Evolutionary conservation across 2,888 invertebrate species (phyloP).

Genomic region (Athetis lepigone): DNA sequence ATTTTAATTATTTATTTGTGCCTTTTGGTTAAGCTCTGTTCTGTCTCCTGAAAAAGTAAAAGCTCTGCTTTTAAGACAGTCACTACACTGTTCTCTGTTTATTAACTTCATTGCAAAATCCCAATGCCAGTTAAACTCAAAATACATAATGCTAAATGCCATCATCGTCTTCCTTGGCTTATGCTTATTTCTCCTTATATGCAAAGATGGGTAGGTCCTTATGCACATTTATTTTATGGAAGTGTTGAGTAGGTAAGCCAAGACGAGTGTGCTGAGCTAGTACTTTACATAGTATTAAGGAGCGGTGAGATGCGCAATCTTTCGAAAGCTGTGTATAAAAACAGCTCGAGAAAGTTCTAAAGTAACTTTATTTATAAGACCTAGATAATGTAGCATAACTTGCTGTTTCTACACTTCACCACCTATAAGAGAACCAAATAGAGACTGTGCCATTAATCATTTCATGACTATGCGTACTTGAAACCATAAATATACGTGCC

Average conservation of each 20-base stretch:
- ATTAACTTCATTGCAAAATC: neutral
- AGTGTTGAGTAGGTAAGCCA: conserved; percentile 3
- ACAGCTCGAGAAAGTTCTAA: neutral
- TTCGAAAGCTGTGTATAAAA: neutral
- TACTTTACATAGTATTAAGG: conserved; percentile 23
- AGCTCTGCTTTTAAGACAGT: no score
- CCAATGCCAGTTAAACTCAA: neutral
- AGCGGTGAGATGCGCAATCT: neutral
- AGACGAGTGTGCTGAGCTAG: neutral
- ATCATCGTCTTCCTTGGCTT: neutral
- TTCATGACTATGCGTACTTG: no score
- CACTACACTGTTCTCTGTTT: no score
- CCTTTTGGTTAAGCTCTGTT: no score
- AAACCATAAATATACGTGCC: no score
- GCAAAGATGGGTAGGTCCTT: conserved; percentile 13
- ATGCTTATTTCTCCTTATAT: conserved; percentile 13
- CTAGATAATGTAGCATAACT: neutral
- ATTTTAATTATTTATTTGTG: no score
- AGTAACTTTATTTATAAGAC: neutral
- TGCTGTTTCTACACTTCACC: no score
- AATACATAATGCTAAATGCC: neutral
- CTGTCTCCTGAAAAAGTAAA: no score
- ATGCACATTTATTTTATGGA: conserved; percentile 25
- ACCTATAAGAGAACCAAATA: no score
- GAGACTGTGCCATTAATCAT: no score